Conservation (phyloP, 2,797 vertebrate species). For the Hemibagrus guttatus region DNA sequence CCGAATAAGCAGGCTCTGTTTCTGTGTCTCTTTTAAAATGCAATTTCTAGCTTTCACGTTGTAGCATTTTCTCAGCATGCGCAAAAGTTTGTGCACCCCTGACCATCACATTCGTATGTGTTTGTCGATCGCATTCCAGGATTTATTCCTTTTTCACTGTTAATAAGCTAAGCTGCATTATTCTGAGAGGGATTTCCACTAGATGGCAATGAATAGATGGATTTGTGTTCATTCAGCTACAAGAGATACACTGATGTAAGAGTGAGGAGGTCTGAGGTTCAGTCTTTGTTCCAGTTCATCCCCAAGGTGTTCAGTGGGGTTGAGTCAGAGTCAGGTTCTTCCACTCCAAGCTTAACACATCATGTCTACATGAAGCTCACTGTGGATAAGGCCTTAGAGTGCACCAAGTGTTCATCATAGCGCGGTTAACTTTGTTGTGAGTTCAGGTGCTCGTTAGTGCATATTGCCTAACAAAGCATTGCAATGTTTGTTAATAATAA, state of each 20-base stretch:
- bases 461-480: background rate
- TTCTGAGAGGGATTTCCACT: background rate
- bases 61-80: too few relatives aligned
- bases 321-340: background rate
- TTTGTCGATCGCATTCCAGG: too few relatives aligned
- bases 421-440: background rate
- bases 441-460: background rate
- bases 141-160: too few relatives aligned
- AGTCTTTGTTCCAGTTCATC: too few relatives aligned
- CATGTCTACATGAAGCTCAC: too few relatives aligned
- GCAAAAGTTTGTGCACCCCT: too few relatives aligned
- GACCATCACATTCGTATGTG: too few relatives aligned
- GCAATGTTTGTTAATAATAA: background rate
- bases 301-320: background rate
- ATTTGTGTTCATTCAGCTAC: too few relatives aligned
- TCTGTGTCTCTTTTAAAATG: background rate
- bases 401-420: background rate
- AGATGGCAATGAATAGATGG: background rate
- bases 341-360: background rate
- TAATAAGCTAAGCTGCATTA: background rate
- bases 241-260: too few relatives aligned
- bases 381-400: background rate
- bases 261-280: too few relatives aligned
- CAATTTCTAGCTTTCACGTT: background rate
- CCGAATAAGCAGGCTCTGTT: background rate